Evolutionary conservation across 2,797 vertebrate species (phyloP).

Genomic region (Myotis pilosus): DNA sequence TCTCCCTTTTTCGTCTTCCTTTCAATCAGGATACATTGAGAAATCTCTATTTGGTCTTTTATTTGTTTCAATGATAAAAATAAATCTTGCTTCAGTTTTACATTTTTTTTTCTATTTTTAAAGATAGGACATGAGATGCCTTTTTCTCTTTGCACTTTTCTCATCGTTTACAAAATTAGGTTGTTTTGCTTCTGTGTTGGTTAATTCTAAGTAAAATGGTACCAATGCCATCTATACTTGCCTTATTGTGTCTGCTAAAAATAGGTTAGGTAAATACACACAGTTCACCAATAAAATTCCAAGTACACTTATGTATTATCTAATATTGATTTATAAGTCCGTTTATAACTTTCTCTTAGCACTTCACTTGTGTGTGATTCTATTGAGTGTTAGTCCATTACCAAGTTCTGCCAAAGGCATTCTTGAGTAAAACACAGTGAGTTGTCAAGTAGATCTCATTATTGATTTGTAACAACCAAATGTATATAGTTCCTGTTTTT

Average conservation of each 20-base stretch:
- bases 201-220: neutral
- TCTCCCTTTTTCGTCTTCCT: neutral
- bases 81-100: neutral
- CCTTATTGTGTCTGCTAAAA: neutral
- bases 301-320: neutral
- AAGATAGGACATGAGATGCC: neutral
- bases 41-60: neutral
- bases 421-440: neutral
- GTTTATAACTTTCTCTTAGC: neutral
- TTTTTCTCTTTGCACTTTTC: neutral
- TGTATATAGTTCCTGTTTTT: neutral
- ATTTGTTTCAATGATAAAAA: neutral
- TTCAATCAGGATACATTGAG: neutral
- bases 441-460: neutral
- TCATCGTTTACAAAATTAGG: neutral
- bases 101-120: neutral
- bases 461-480: neutral
- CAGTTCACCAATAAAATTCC: neutral
- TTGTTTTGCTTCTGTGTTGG: neutral
- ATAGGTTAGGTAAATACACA: neutral
- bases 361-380: neutral
- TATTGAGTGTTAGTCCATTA: constrained; percentile 27
- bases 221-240: neutral
- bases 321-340: neutral
- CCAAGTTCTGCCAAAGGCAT: neutral